phyloP scores from a whole-genome alignment of 2,797 vertebrate species.

The Carcharodon carcharias region DNA sequence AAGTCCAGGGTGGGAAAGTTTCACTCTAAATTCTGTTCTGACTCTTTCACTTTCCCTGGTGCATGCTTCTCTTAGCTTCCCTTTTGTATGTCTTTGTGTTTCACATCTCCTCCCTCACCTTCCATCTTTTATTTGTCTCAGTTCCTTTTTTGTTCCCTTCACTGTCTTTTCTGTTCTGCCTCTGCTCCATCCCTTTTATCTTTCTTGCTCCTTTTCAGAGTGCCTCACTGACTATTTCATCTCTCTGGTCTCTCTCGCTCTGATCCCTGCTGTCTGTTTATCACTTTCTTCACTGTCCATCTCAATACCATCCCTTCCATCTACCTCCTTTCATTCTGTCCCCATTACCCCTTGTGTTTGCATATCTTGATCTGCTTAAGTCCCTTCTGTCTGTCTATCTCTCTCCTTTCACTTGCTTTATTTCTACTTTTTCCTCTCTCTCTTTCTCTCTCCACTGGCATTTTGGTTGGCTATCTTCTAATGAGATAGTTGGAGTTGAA shows the following conservation, averaged over 20 bases:
- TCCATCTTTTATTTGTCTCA: background rate
- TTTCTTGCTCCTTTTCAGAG: background rate
- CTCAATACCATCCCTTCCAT: background rate
- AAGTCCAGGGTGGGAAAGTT: background rate
- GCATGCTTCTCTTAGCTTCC: background rate
- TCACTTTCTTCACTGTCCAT: background rate
- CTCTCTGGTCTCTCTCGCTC: background rate
- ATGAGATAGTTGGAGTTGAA: background rate
- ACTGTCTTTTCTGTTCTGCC: background rate
- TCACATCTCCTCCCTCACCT: background rate
- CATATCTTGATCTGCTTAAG: background rate
- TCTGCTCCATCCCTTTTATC: background rate
- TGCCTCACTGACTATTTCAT: slow-evolving; percentile 26
- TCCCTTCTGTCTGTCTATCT: too few relatives aligned
- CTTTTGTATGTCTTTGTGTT: background rate
- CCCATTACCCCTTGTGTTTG: too few relatives aligned
- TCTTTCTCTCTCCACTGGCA: background rate
- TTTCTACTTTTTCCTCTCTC: background rate
- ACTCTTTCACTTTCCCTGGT: background rate
- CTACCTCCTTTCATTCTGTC: background rate
- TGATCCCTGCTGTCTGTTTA: background rate
- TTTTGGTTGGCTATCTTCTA: background rate
- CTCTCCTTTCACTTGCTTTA: too few relatives aligned
- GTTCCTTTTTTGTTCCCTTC: background rate
- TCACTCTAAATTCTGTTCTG: background rate